Conservation (phyloP, 2,113 vertebrate genomes). For the Megaceryle maxima region DNA sequence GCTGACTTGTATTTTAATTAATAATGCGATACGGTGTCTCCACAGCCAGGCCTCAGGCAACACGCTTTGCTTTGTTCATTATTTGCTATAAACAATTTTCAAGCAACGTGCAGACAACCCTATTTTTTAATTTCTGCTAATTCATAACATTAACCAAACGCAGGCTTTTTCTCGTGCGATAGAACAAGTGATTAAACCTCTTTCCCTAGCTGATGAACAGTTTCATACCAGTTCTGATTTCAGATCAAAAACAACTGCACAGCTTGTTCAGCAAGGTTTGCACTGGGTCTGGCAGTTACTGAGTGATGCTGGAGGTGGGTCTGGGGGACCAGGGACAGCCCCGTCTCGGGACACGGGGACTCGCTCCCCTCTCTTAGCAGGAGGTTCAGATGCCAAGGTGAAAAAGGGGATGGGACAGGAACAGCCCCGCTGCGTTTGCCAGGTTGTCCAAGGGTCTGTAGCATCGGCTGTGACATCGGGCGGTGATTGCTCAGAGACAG, state of each 20-base stretch:
- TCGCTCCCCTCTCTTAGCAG: not conserved
- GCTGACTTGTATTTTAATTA: slow-evolving; percentile 98
- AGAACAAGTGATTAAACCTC: slow-evolving; percentile 6
- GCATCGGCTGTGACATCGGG: fast-evolving
- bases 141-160: slow-evolving; percentile 64
- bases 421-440: fast-evolving
- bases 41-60: slow-evolving; percentile 87
- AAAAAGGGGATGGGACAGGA: not conserved
- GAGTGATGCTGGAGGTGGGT: not conserved
- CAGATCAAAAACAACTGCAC: not conserved
- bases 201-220: not conserved
- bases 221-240: not conserved
- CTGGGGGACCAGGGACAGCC: not conserved
- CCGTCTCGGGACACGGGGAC: fast-evolving
- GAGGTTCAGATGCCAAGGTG: fast-evolving
- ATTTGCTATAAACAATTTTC: slow-evolving; percentile 90
- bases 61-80: slow-evolving; percentile 82
- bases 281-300: fast-evolving
- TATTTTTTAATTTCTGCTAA: slow-evolving; percentile 75
- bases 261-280: not conserved
- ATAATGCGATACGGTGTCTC: slow-evolving; percentile 89
- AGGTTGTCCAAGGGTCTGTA: not conserved
- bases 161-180: not conserved
- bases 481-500: not conserved
- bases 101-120: slow-evolving; percentile 81